Percentiles rank a stretch among this genome's conserved stretches.
phyloP scores from a whole-genome alignment of 2,797 vertebrate genomes.

The Acrocephalus scirpaceus region DNA sequence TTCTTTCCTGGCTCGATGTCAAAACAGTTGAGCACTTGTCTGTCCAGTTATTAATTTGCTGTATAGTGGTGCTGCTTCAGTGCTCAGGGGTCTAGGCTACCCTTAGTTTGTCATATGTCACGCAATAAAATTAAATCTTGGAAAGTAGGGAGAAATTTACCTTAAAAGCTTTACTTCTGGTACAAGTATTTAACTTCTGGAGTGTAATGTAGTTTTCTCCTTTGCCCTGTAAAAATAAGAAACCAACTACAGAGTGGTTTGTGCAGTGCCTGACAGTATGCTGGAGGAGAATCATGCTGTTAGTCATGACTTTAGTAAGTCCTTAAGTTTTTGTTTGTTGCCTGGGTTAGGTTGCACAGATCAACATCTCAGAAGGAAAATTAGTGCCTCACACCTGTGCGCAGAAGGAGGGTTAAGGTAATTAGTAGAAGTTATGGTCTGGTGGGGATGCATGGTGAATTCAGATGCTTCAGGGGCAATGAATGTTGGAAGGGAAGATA shows the following conservation, averaged over 20 bases:
- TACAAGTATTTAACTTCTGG: background rate
- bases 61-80: background rate
- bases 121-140: background rate
- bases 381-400: background rate
- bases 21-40: background rate
- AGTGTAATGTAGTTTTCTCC: background rate
- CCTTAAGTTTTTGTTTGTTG: background rate
- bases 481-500: background rate
- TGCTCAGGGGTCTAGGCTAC: background rate
- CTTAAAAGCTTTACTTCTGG: background rate
- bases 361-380: background rate
- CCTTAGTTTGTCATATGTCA: background rate
- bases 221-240: background rate
- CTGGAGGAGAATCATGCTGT: background rate
- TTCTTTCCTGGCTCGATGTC: background rate
- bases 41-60: background rate
- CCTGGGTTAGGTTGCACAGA: background rate
- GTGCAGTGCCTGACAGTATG: background rate
- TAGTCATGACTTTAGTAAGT: background rate
- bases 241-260: background rate
- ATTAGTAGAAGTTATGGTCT: background rate
- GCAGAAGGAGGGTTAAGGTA: background rate
- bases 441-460: rapidly evolving
- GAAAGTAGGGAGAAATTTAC: background rate
- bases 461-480: background rate